Percentiles rank a stretch among this genome's conserved stretches.
phyloP scores from a whole-genome alignment of 2,888 invertebrate genomes.

The Rotaria macrura region DNA sequence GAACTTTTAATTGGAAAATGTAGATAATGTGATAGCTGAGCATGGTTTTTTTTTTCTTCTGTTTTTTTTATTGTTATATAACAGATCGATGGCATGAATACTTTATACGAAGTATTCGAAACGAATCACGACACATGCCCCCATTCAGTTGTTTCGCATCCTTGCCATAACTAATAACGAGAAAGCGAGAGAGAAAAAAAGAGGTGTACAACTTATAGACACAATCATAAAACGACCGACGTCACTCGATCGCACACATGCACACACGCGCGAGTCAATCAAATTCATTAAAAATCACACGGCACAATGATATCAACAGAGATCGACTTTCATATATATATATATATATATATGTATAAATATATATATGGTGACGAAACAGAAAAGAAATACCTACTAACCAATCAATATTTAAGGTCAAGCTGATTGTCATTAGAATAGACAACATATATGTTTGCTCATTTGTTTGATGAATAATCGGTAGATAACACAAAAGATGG shows the following conservation, averaged over 20 bases:
- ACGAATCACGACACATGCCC: neutral
- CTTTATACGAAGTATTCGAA: neutral
- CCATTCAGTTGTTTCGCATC: constrained; percentile 6
- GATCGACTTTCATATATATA: neutral
- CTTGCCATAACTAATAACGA: constrained; percentile 12
- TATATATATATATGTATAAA: neutral
- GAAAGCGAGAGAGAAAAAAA: neutral
- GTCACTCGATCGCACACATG: neutral
- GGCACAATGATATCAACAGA: constrained; percentile 8
- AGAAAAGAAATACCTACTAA: neutral
- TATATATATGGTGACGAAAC: neutral
- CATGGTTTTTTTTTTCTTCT: neutral
- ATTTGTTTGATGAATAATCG: constrained; percentile 12
- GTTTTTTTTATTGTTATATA: neutral
- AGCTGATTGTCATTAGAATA: constrained; percentile 7
- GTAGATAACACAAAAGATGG: constrained; percentile 12
- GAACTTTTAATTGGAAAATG: neutral
- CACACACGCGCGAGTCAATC: constrained; percentile 7
- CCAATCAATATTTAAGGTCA: neutral
- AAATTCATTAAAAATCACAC: constrained; percentile 12
- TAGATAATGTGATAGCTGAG: neutral
- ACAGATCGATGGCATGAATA: neutral
- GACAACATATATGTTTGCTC: neutral
- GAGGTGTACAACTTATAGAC: constrained; percentile 7
- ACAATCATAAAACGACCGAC: constrained; percentile 6